A percentile compares a stretch with the other conserved stretches of the same genome.
Conservation (phyloP, 2,113 vertebrate species). For the Chaetodon auriga region DNA sequence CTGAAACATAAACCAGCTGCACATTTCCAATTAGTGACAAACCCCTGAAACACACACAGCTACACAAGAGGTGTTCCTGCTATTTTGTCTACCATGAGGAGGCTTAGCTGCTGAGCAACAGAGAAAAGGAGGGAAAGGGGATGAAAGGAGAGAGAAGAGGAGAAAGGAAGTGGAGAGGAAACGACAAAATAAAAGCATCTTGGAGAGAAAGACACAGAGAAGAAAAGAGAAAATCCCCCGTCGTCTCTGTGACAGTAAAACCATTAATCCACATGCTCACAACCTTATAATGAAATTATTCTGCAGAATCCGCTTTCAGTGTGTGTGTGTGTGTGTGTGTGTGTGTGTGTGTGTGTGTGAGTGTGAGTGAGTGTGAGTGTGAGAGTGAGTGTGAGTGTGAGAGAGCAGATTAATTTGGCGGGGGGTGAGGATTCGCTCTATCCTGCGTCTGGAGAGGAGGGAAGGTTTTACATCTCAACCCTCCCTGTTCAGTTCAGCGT, state of each 20-base stretch:
- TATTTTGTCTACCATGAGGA: neutral
- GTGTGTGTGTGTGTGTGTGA: slow-evolving; percentile 19
- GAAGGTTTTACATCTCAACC: slow-evolving; percentile 51
- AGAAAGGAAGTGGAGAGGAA: slow-evolving; percentile 8
- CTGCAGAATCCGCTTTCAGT: slow-evolving; percentile 50
- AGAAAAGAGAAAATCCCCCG: slow-evolving; percentile 49
- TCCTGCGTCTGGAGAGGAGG: slow-evolving; percentile 44
- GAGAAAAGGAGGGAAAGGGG: neutral
- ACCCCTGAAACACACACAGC: neutral
- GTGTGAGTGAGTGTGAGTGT: slow-evolving; percentile 9
- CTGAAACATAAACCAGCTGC: neutral
- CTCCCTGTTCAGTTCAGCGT: slow-evolving; percentile 27
- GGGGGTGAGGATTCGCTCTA: slow-evolving; percentile 35
- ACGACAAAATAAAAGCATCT: slow-evolving; percentile 23
- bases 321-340: neutral
- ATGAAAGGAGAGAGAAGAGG: neutral
- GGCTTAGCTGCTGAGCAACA: neutral
- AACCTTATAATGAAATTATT: slow-evolving; percentile 72
- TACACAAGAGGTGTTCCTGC: neutral
- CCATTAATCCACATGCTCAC: slow-evolving; percentile 71
- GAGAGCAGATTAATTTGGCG: slow-evolving; percentile 62
- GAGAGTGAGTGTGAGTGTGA: slow-evolving; percentile 21
- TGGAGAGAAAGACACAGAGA: neutral
- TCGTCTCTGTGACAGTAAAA: slow-evolving; percentile 66
- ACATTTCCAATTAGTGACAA: neutral